A percentile compares a stretch with the other conserved stretches of the same genome.
These are phyloP conservation scores for Enteromius unitaeniatus DNA, from an alignment of 2,797 vertebrate genomes.

Conservation along the genomic window DNA sequence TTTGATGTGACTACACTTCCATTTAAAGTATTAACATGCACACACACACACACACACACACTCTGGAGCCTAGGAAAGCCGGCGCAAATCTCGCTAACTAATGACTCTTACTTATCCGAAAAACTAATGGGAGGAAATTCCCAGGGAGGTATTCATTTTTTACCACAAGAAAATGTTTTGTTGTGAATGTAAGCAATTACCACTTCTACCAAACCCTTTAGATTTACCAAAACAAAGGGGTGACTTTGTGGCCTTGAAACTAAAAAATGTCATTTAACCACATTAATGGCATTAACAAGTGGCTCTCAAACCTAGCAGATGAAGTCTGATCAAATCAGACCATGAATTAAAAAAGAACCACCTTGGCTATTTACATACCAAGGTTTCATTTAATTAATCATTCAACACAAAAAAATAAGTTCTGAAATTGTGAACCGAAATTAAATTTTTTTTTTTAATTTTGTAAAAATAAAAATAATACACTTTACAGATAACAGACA, in stretches of 20 bases:
- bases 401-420: too few species aligned
- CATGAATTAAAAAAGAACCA: neutral
- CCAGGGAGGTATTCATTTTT: constrained; percentile 36
- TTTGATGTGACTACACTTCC: constrained; percentile 68
- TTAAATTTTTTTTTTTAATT: neutral
- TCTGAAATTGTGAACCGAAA: neutral
- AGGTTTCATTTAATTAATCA: neutral
- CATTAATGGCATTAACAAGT: constrained; percentile 9
- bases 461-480: neutral
- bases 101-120: constrained; percentile 46
- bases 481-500: neutral
- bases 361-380: neutral
- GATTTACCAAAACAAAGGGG: neutral
- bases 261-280: constrained; percentile 8
- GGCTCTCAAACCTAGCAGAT: neutral
- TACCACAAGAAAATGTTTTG: constrained; percentile 38
- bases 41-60: constrained; percentile 14
- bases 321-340: neutral
- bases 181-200: constrained; percentile 35
- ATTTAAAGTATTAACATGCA: constrained; percentile 51
- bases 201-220: constrained; percentile 4
- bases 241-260: constrained; percentile 13
- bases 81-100: constrained; percentile 40
- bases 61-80: constrained; percentile 15
- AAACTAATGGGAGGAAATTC: constrained; percentile 42